Evolutionary conservation across 2,797 vertebrate species (phyloP).

Genomic region (Lophotriccus pileatus): DNA sequence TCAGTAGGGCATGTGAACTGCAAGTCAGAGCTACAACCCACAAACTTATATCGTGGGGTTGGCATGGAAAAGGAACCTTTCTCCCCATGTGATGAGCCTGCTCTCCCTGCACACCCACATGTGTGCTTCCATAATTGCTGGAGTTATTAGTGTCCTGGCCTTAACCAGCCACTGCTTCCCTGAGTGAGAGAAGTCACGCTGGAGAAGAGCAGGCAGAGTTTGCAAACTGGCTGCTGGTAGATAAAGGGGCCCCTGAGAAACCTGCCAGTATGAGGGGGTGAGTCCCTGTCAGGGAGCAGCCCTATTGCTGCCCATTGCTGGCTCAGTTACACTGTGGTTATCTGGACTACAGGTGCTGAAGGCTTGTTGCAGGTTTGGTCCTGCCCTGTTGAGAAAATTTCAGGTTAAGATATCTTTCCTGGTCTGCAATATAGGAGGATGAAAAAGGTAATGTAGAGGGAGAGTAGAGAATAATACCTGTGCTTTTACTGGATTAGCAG

Average conservation of each 20-base stretch:
- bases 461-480: neutral
- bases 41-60: neutral
- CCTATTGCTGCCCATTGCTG: neutral
- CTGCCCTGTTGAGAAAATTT: neutral
- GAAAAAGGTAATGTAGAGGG: neutral
- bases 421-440: neutral
- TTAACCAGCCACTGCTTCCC: neutral
- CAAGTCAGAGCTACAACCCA: neutral
- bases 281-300: neutral
- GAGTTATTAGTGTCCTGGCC: neutral
- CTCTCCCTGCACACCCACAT: neutral
- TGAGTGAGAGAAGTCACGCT: neutral
- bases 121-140: neutral
- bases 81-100: neutral
- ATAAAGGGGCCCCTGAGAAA: neutral
- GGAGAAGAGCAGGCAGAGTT: neutral
- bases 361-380: neutral
- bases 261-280: accelerated
- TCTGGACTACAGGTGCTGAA: neutral
- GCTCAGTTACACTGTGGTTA: neutral
- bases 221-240: neutral
- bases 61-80: neutral
- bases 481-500: neutral
- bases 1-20: neutral
- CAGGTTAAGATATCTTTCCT: neutral